Conservation (phyloP, 2,888 invertebrate genomes). For the Agelastica alni region DNA sequence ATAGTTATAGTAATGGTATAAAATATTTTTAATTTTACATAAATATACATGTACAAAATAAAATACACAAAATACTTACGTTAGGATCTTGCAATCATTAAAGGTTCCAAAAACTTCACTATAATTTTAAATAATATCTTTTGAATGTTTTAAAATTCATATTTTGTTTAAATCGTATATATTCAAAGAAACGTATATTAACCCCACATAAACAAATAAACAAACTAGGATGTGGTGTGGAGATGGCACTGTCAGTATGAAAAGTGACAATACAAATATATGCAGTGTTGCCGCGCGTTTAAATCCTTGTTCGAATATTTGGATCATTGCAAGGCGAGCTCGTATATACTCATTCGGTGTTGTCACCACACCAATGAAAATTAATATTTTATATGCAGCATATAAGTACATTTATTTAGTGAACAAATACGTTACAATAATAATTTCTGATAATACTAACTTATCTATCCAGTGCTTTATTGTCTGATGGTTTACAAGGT, state of each 20-base stretch:
- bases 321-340: too few species aligned
- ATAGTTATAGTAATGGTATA: too few species aligned
- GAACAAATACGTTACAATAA: too few species aligned
- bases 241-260: slow-evolving; percentile 8
- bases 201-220: slow-evolving; percentile 22
- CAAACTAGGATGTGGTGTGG: slow-evolving; percentile 8
- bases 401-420: too few species aligned
- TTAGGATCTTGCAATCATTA: background rate
- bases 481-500: too few species aligned
- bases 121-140: background rate
- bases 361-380: too few species aligned
- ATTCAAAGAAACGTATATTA: slow-evolving; percentile 16
- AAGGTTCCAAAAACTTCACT: background rate
- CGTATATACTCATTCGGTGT: too few species aligned
- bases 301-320: too few species aligned
- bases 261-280: slow-evolving; percentile 5
- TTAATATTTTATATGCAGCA: too few species aligned
- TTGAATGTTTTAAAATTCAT: slow-evolving; percentile 11
- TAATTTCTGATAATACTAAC: too few species aligned
- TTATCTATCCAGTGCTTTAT: too few species aligned
- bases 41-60: background rate
- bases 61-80: slow-evolving; percentile 3
- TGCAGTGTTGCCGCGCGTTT: too few species aligned
- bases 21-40: background rate
- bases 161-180: slow-evolving; percentile 13